Percentiles rank a stretch among this genome's conserved stretches.
phyloP scores from a whole-genome alignment of 2,888 invertebrate species.

The Chrysina gloriosa region DNA sequence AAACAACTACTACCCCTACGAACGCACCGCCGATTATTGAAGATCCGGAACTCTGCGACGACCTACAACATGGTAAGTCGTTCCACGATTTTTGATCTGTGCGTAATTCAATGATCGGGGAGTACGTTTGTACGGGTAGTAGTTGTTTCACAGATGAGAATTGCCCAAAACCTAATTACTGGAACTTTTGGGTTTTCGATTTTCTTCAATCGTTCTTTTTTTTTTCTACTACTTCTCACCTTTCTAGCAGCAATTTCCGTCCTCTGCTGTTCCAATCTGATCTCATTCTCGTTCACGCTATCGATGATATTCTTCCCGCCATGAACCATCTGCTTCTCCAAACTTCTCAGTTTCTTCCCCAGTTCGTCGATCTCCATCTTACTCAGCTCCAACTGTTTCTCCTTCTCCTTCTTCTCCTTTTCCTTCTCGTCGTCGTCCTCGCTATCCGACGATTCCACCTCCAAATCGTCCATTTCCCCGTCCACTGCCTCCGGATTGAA shows the following conservation, averaged over 20 bases:
- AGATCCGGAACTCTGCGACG: too few species aligned
- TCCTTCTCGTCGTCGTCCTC: slow-evolving; percentile 62
- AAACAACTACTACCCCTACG: too few species aligned
- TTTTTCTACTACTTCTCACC: slow-evolving; percentile 59
- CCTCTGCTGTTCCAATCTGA: slow-evolving; percentile 85
- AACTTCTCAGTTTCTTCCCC: slow-evolving; percentile 80
- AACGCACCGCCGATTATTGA: too few species aligned
- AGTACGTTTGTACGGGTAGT: too few species aligned
- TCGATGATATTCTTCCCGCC: slow-evolving; percentile 96
- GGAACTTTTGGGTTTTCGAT: too few species aligned
- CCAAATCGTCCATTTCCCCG: slow-evolving; percentile 39
- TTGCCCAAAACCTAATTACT: too few species aligned
- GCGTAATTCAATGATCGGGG: too few species aligned
- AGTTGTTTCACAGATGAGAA: too few species aligned
- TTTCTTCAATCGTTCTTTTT: slow-evolving; percentile 18
- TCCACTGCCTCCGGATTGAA: slow-evolving; percentile 44
- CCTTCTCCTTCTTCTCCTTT: slow-evolving; percentile 64
- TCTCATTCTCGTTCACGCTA: slow-evolving; percentile 94
- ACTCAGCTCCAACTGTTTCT: slow-evolving; percentile 65
- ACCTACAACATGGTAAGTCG: too few species aligned
- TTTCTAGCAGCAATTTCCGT: slow-evolving; percentile 91
- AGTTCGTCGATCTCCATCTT: slow-evolving; percentile 79
- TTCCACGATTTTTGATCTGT: too few species aligned
- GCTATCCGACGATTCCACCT: slow-evolving; percentile 47
- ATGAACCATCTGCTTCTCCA: slow-evolving; percentile 94